Evolutionary conservation across 2,113 vertebrate genomes (phyloP), one percentile per base, ranked within the genome.

Genomic region (Lagopus leucura): DNA sequence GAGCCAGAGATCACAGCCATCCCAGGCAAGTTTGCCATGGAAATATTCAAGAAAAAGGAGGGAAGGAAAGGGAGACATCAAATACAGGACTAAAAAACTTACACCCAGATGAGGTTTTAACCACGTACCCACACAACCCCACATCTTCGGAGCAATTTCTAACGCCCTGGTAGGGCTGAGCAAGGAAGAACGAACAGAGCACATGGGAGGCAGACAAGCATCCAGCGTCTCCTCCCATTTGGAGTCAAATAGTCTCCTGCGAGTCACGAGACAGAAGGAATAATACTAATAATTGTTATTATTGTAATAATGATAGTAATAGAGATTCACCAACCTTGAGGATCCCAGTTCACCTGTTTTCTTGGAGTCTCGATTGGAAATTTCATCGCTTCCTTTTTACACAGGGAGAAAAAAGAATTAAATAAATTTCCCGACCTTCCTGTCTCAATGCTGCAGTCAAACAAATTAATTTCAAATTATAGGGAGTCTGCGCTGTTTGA

Each of bases 301-400:
- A 86, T 27, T 4, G 71, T 36, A 89, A 89, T 57, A 90, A 92
- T 57, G 54, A 88, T 60, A 91, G 89, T 79, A 60, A 97, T 92
- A 96, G 82, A 95, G 88, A 88, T 93, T 90, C 96, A 99, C 99
- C 97, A 97, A 99, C 99, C 99, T 99, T 99, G 98, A 24, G 98
- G 98, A 97, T 99, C 98, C 99, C 99, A 99, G 98, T 99, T 99
- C 97, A 99, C 99, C 98, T 99, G 98, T 98, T 99, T 99, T 94
- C 98, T 98, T 95, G 98, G 99, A 96, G 97, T 99, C 97, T 99
- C 99, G 93, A 99, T 98, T 98, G 99, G 99, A 98, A 99, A 99
- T 99, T 99, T 99, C 99, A 99, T 99, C 92, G 98, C 97, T 98
- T 96, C 94, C 97, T 97, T 97, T 95, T 95, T 97, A 98, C 96